Base-by-base conservation (phyloP, 2,797 vertebrate genomes). In the Agapornis canus region DNA sequence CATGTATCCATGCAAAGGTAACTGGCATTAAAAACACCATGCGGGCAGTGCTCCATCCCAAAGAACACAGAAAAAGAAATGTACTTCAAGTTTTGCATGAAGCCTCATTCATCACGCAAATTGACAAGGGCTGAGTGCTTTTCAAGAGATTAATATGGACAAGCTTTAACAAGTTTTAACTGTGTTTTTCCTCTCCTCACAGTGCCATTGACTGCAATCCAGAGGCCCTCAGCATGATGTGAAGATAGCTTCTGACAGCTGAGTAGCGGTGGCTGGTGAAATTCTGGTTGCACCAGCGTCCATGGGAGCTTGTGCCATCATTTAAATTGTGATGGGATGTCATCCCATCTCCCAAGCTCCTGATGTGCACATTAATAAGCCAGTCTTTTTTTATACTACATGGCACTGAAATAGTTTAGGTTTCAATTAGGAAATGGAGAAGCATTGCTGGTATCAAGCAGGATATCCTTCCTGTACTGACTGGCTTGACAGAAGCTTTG, bases 1-100 rank as follows among this genome's bases (percentile, higher is more conserved):
- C 12, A 21, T 0, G 3, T 45, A 65, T 54, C 56, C 29, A 31
- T 69, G n/a, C 73, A 88, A 78, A 90, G 54, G 9, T 27, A 75
- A 69, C 45, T 15, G 35, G 29, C 22, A 29, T 68, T 86, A 63
- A 84, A 78, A 66, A 29, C 32, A 65, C 13, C 9, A 2, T 1
- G 11, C 0, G 0, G 6, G 18, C n/a, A 4, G 2, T 0, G 3
- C 25, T 66, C 40, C 40, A 45, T 48, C 77, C 51, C 43, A 73
- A 26, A 90, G 52, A 78, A 49, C 42, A 57, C 39, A 52, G 48
- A 40, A 73, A 70, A 37, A 77, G 29, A 82, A 90, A 82, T 0
- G 1, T 27, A 35, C 19, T 49, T 72, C 11, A 8, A 68, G 37
- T 60, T 73, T 90, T 79, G 73, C n/a, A 16, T 27, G 49, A 69